A percentile compares a stretch with the other conserved stretches of the same genome.
Conservation (phyloP, 2,113 vertebrate genomes). For the Sphaerodactylus townsendi region DNA sequence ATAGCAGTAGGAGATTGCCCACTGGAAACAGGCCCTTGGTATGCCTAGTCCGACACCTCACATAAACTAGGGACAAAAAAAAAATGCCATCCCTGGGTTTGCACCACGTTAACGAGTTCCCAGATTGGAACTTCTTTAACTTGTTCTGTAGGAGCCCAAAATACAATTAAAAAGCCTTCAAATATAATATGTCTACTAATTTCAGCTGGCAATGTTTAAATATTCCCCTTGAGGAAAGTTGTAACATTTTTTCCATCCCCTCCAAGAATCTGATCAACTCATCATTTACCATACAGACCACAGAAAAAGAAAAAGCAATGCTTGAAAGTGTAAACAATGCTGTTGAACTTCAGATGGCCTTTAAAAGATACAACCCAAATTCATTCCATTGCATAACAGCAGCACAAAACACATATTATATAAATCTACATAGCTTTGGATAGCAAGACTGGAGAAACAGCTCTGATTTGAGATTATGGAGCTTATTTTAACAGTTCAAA, state of each 20-base stretch:
- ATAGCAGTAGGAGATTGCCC: too few relatives aligned
- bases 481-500: constrained; percentile 19
- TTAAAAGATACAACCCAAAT: constrained; percentile 53
- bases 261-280: constrained; percentile 62
- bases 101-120: too few relatives aligned
- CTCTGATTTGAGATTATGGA: constrained; percentile 29
- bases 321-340: constrained; percentile 48
- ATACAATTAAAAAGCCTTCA: constrained; percentile 29
- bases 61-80: too few relatives aligned
- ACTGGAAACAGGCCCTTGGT: too few relatives aligned
- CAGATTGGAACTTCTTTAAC: too few relatives aligned
- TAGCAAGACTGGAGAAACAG: constrained; percentile 12
- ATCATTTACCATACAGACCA: constrained; percentile 47
- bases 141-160: not conserved
- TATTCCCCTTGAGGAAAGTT: constrained; percentile 19
- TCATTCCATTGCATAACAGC: constrained; percentile 54
- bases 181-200: constrained; percentile 5
- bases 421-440: constrained; percentile 39
- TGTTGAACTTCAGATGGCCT: constrained; percentile 46
- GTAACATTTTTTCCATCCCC: constrained; percentile 31
- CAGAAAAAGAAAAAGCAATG: constrained; percentile 63
- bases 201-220: constrained; percentile 38
- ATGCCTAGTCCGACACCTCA: too few relatives aligned
- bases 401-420: constrained; percentile 36
- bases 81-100: too few relatives aligned